Percentiles rank a stretch among this genome's conserved stretches.
Evolutionary conservation across 2,797 vertebrate species (phyloP).

Genomic region (Glossophaga mutica): DNA sequence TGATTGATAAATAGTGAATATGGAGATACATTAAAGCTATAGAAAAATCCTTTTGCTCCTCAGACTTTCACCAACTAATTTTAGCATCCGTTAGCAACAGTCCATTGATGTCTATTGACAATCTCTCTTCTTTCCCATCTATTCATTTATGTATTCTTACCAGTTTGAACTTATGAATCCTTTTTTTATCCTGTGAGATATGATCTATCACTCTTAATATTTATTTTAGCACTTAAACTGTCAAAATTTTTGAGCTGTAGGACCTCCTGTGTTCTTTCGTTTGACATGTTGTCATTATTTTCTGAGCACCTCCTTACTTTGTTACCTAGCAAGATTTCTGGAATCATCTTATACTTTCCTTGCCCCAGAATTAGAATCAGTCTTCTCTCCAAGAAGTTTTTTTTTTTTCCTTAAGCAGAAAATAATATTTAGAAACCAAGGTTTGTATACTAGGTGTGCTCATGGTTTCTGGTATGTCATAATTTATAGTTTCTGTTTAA

Average conservation of each 20-base stretch:
- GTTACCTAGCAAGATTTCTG: not conserved
- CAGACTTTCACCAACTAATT: not conserved
- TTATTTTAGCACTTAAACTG: not conserved
- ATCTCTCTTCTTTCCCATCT: not conserved
- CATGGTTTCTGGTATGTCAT: not conserved
- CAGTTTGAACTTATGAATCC: not conserved
- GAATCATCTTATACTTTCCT: not conserved
- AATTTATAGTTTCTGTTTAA: constrained; percentile 6
- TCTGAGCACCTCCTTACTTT: not conserved
- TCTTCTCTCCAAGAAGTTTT: not conserved
- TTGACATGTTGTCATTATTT: not conserved
- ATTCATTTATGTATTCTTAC: not conserved
- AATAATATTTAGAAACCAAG: constrained; percentile 23
- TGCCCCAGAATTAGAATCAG: not conserved
- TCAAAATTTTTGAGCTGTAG: not conserved
- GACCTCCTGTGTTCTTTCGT: not conserved
- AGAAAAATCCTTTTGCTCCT: not conserved
- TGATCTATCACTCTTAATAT: not conserved
- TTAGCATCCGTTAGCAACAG: not conserved
- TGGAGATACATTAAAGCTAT: not conserved
- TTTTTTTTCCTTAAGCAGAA: not conserved
- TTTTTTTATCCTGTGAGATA: not conserved
- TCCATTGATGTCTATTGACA: not conserved
- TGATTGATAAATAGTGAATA: not conserved
- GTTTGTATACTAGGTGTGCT: not conserved